Conservation (phyloP, 2,888 invertebrate species). For the Cataglyphis cursor region DNA sequence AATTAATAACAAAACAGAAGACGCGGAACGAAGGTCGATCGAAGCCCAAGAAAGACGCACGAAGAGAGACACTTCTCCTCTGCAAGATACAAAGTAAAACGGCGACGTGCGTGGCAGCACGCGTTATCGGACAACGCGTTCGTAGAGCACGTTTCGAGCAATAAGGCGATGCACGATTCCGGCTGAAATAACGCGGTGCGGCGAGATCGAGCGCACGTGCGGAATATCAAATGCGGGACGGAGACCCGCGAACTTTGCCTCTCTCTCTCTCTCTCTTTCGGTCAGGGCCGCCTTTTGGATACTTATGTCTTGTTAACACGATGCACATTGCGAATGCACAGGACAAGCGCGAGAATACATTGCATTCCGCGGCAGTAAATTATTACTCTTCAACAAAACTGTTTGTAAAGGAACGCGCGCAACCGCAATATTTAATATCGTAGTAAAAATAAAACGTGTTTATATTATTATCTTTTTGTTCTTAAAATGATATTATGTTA, state of each 20-base stretch:
- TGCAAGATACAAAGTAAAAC: constrained; percentile 4
- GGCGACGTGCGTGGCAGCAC: not conserved
- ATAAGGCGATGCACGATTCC: constrained; percentile 27
- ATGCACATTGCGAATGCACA: not conserved
- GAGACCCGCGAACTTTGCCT: constrained; percentile 11
- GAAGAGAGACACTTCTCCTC: not conserved
- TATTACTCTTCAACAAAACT: constrained; percentile 16
- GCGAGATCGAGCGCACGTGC: constrained; percentile 44
- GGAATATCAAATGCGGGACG: constrained; percentile 40
- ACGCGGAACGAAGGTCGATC: constrained; percentile 33
- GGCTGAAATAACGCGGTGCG: constrained; percentile 30
- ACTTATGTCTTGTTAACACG: constrained; percentile 7
- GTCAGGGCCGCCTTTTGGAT: not conserved
- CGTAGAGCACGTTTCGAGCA: constrained; percentile 30
- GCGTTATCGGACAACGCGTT: constrained; percentile 32
- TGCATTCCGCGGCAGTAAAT: not conserved
- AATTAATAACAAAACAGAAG: constrained; percentile 36
- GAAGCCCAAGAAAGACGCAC: not conserved
- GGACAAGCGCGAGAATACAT: not conserved
- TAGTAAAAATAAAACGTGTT: not conserved
- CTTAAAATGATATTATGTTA: not conserved
- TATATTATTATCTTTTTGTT: not conserved
- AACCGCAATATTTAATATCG: not conserved
- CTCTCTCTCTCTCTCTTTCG: constrained; percentile 25
- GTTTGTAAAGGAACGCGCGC: not conserved